phyloP scores from a whole-genome alignment of 1,140 invertebrate species.

The Pissodes strobi region DNA sequence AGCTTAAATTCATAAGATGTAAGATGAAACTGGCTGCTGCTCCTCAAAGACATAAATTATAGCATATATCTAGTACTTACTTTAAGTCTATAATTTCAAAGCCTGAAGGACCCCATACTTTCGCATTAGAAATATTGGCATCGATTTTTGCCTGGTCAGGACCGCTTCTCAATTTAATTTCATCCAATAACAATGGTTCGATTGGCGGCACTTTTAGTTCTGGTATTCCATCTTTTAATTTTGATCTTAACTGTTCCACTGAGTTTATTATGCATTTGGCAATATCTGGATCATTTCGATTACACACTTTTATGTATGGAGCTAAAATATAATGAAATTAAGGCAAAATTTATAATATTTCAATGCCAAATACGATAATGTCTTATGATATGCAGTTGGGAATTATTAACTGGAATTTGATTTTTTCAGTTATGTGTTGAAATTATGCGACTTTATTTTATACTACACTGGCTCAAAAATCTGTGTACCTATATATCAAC shows the following conservation, averaged over 20 bases:
- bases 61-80: too few species aligned
- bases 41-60: too few species aligned
- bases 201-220: slow-evolving; percentile 68
- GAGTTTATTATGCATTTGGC: slow-evolving; percentile 68
- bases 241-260: slow-evolving; percentile 63
- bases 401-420: too few species aligned
- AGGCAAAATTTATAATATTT: too few species aligned
- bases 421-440: too few species aligned
- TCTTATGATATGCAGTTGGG: too few species aligned
- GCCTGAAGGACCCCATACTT: slow-evolving; percentile 44
- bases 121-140: slow-evolving; percentile 49
- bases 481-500: too few species aligned
- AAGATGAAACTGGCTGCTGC: too few species aligned
- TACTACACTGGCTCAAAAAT: too few species aligned
- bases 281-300: slow-evolving; percentile 64
- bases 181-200: slow-evolving; percentile 66
- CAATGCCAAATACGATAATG: too few species aligned
- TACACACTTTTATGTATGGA: slow-evolving; percentile 70
- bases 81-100: slow-evolving; percentile 47
- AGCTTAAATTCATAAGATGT: too few species aligned
- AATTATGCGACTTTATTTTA: too few species aligned
- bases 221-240: slow-evolving; percentile 66
- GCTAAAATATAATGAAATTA: slow-evolving; percentile 62
- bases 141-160: slow-evolving; percentile 43
- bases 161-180: slow-evolving; percentile 51